Conservation (phyloP, 30 jellyfish, hydroid and myxozoan genomes). For the Hydractinia echinata region DNA sequence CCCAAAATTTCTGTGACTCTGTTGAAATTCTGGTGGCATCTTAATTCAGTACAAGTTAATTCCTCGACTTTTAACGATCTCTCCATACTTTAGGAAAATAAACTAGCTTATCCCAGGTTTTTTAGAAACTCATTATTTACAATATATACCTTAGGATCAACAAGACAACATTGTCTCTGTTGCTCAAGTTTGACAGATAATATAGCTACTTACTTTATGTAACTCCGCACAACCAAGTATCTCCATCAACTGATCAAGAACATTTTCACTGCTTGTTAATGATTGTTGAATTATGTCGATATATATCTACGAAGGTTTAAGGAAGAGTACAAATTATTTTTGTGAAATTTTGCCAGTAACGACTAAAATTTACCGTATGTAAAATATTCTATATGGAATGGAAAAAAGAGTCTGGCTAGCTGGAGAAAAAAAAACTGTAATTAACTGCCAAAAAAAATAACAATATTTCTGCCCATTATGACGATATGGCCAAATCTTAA, state of each 20-base stretch:
- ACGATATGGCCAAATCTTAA: no score
- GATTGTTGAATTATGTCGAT: conserved; percentile 21
- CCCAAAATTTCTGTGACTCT: no score
- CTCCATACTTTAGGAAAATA: no score
- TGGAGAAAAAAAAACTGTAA: no score
- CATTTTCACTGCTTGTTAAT: conserved; percentile 17
- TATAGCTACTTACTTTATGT: conserved; percentile 21
- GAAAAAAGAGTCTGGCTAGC: no score
- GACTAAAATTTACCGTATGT: no score
- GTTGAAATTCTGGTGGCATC: no score
- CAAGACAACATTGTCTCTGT: not conserved
- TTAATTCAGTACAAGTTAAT: no score
- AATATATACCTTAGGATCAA: not conserved
- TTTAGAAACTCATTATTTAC: not conserved
- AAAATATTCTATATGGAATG: no score
- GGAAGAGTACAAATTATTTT: not conserved
- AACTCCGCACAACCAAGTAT: conserved; percentile 30
- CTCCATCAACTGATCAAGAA: conserved; percentile 9
- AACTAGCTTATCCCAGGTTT: not conserved
- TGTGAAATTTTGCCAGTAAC: not conserved
- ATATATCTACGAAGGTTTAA: conserved; percentile 18
- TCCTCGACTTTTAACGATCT: no score
- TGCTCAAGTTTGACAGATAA: not conserved
- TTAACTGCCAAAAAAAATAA: no score
- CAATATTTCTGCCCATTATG: no score